phyloP scores from a whole-genome alignment of 2,113 vertebrate genomes.

The Dipodomys stephensi region DNA sequence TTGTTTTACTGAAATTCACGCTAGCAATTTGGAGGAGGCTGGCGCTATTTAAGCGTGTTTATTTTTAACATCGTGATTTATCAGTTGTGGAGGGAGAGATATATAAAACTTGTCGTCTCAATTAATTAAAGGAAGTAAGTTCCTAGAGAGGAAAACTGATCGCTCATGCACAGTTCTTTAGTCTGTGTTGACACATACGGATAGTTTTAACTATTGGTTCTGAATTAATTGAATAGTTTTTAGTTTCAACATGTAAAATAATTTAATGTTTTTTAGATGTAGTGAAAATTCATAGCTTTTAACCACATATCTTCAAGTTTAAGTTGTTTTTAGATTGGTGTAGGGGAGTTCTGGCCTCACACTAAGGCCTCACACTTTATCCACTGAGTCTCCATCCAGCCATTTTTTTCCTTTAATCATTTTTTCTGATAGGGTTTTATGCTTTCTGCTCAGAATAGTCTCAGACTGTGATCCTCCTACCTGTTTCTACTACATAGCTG shows the following conservation, averaged over 20 bases:
- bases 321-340: background rate
- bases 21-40: conserved; percentile 35
- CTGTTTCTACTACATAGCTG: no score
- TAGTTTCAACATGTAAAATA: background rate
- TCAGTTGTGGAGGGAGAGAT: conserved; percentile 49
- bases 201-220: conserved; percentile 16
- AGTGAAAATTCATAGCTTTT: background rate
- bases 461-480: no score
- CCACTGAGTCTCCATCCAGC: no score
- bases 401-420: no score
- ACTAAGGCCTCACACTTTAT: no score
- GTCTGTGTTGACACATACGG: background rate
- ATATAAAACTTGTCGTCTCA: conserved; percentile 45
- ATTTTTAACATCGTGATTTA: conserved; percentile 67
- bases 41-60: conserved; percentile 36
- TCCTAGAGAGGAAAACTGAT: background rate
- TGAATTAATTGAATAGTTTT: background rate
- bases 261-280: background rate
- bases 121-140: conserved; percentile 59
- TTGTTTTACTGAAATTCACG: conserved; percentile 48
- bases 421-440: no score
- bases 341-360: no score
- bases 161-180: conserved; percentile 14
- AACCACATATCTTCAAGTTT: background rate
- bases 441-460: no score